phyloP scores from a whole-genome alignment of 64 coral and sea anemone species.

The Trachythela sp. region DNA sequence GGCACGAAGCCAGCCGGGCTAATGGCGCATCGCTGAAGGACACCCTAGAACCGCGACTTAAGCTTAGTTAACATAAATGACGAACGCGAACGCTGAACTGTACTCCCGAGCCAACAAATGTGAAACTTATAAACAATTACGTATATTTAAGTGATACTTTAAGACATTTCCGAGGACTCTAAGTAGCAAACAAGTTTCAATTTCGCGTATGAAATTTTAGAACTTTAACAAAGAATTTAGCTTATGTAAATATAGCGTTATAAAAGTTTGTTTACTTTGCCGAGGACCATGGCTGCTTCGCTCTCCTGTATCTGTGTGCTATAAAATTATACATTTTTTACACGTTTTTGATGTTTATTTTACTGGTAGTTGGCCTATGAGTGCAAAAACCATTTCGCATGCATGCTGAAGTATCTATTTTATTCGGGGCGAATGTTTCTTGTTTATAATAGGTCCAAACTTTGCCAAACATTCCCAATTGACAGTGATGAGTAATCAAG shows the following conservation, averaged over 20 bases:
- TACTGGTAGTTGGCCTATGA: not conserved
- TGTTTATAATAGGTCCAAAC: not conserved
- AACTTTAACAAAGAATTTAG: not conserved
- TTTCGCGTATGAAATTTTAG: not conserved
- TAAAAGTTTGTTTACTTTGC: not conserved
- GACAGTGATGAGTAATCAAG: not conserved
- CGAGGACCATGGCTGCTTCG: not conserved
- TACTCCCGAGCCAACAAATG: too few relatives aligned
- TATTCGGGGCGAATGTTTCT: not conserved
- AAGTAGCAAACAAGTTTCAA: not conserved
- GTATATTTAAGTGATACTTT: not conserved
- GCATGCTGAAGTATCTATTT: not conserved
- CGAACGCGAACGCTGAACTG: too few relatives aligned
- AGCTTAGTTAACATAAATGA: too few relatives aligned
- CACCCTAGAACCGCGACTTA: not conserved
- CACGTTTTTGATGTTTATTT: not conserved
- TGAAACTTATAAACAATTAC: not conserved
- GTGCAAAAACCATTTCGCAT: not conserved
- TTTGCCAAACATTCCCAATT: not conserved
- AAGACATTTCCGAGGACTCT: not conserved
- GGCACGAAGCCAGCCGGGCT: not conserved
- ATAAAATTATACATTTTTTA: constrained; percentile 16
- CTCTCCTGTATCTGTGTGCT: not conserved
- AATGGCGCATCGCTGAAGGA: not conserved
- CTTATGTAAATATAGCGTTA: not conserved